A percentile compares a stretch with the other conserved stretches of the same genome.
Conservation (phyloP, 2,797 vertebrate species). For the Poeciliopsis presidionis region DNA sequence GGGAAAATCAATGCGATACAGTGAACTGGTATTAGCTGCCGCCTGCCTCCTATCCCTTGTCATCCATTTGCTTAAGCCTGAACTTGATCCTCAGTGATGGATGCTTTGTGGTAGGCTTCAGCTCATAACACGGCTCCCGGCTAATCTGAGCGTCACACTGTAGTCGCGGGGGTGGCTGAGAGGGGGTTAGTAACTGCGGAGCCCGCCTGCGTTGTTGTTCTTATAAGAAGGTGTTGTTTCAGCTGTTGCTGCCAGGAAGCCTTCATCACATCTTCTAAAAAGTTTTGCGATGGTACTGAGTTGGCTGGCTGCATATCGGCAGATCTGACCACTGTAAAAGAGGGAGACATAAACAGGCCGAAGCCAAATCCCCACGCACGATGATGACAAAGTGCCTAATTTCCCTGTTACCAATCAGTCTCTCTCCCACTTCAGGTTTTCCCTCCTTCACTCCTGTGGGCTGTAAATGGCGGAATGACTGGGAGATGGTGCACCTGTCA, state of each 20-base stretch:
- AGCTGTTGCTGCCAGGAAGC: constrained; percentile 17
- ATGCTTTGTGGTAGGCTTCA: constrained; percentile 65
- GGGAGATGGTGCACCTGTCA: constrained; percentile 85
- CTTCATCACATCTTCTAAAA: constrained; percentile 20
- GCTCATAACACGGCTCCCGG: constrained; percentile 51
- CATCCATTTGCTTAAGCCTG: constrained; percentile 77
- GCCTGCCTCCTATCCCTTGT: constrained; percentile 70
- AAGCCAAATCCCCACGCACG: constrained; percentile 65
- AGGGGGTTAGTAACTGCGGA: constrained; percentile 48
- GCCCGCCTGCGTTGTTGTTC: constrained; percentile 27
- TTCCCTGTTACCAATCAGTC: constrained; percentile 77
- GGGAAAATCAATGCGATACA: constrained; percentile 74
- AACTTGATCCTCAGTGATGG: constrained; percentile 75
- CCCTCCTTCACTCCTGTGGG: constrained; percentile 75
- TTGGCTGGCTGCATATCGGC: constrained; percentile 54
- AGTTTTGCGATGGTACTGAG: constrained; percentile 13
- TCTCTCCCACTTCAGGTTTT: constrained; percentile 60
- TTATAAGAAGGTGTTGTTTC: constrained; percentile 42
- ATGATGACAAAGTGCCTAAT: constrained; percentile 77
- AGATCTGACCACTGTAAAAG: constrained; percentile 46
- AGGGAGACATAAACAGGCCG: constrained; percentile 35
- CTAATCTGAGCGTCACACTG: constrained; percentile 66
- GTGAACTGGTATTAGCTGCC: constrained; percentile 69
- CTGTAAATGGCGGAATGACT: constrained; percentile 85
- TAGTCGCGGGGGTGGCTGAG: constrained; percentile 12